Conservation (phyloP, 2,797 vertebrate genomes). For the Oreochromis mossambicus region DNA sequence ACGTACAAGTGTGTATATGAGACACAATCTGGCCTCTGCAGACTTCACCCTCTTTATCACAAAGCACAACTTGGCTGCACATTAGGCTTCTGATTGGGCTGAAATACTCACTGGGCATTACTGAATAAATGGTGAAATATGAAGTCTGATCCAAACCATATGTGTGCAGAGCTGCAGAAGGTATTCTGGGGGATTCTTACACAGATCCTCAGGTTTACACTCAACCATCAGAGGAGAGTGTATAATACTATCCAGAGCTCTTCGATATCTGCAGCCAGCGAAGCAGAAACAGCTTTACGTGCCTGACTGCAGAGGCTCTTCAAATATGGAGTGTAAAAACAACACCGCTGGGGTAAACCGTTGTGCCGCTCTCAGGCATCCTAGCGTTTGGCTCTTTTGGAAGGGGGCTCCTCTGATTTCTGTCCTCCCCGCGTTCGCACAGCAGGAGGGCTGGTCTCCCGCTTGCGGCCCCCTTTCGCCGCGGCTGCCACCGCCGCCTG, state of each 20-base stretch:
- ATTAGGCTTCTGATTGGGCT: constrained; percentile 57
- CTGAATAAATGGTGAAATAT: constrained; percentile 47
- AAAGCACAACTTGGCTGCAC: constrained; percentile 24
- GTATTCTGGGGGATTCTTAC: constrained; percentile 43
- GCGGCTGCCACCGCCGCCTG: constrained; percentile 62
- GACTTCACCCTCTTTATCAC: constrained; percentile 34
- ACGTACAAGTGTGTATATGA: background rate
- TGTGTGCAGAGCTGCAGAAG: constrained; percentile 38
- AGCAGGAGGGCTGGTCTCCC: constrained; percentile 84
- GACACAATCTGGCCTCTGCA: background rate
- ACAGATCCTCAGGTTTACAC: constrained; percentile 50
- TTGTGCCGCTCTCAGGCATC: constrained; percentile 14
- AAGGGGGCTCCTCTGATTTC: constrained; percentile 82
- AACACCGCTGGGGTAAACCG: constrained; percentile 7
- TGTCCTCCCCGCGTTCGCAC: constrained; percentile 83
- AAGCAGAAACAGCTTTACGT: constrained; percentile 29
- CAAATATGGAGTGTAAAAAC: constrained; percentile 23
- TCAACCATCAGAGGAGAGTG: constrained; percentile 36
- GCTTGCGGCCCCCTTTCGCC: constrained; percentile 79
- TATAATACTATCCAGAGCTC: constrained; percentile 52
- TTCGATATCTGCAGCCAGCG: constrained; percentile 25
- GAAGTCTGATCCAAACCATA: constrained; percentile 67
- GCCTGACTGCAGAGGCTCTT: constrained; percentile 23
- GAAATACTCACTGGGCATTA: constrained; percentile 43
- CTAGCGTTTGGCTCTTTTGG: constrained; percentile 90